These are phyloP conservation scores for Lysiphlebus fabarum DNA, from an alignment of 1,140 invertebrate genomes.

Conservation along the genomic window DNA sequence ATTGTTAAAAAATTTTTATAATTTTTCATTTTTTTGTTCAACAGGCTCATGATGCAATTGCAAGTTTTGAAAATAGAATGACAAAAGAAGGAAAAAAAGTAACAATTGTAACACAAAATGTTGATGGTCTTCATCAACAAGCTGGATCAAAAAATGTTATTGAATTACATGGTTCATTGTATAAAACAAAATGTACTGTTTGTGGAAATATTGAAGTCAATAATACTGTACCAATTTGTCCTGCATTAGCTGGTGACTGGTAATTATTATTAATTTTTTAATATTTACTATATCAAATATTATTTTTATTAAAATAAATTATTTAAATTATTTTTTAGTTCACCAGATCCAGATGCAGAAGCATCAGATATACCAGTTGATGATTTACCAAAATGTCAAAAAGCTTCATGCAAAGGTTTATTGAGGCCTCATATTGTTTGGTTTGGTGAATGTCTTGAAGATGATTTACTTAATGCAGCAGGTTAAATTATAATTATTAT, in stretches of 20 bases:
- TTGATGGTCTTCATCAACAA: slow-evolving; percentile 81
- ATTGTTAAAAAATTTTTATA: slow-evolving; percentile 3
- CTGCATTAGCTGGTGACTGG: slow-evolving; percentile 56
- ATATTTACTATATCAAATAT: background rate
- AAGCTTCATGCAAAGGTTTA: slow-evolving; percentile 65
- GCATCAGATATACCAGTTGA: slow-evolving; percentile 61
- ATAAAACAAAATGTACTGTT: slow-evolving; percentile 77
- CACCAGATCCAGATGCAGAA: slow-evolving; percentile 42
- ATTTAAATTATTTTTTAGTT: slow-evolving; percentile 33
- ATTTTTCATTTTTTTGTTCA: slow-evolving; percentile 20
- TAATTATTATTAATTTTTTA: slow-evolving; percentile 27
- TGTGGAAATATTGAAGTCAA: slow-evolving; percentile 72
- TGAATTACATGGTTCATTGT: slow-evolving; percentile 87
- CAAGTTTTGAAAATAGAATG: slow-evolving; percentile 69
- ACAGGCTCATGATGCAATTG: slow-evolving; percentile 79
- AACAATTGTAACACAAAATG: slow-evolving; percentile 87
- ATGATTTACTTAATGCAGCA: slow-evolving; percentile 62
- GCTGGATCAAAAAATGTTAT: slow-evolving; percentile 79
- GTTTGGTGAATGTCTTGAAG: slow-evolving; percentile 82
- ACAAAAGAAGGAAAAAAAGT: slow-evolving; percentile 61
- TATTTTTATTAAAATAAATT: slow-evolving; percentile 7
- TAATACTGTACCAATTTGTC: slow-evolving; percentile 79
- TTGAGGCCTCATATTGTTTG: slow-evolving; percentile 83
- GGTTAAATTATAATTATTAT: slow-evolving; percentile 46
- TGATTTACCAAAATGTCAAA: slow-evolving; percentile 70